A percentile compares a stretch with the other conserved stretches of the same genome.
Conservation (phyloP, 2,888 invertebrate genomes). For the Timandra comae region DNA sequence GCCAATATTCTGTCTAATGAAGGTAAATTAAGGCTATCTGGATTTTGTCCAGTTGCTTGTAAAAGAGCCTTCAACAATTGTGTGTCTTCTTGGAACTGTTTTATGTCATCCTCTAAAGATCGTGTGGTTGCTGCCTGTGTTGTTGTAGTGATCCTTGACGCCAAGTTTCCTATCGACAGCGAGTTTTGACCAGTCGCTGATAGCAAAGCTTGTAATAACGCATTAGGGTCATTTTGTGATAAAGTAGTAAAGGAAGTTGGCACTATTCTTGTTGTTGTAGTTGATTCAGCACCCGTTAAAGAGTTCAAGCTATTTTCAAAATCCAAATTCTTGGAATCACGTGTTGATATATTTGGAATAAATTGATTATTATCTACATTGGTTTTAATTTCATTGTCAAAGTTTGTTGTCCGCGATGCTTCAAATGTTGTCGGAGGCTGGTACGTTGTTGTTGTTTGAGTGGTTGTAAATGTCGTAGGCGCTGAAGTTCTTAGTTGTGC, state of each 20-base stretch:
- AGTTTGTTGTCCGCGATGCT: slow-evolving; percentile 25
- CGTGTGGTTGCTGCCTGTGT: slow-evolving; percentile 42
- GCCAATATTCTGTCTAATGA: slow-evolving; percentile 40
- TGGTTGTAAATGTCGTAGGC: slow-evolving; percentile 3
- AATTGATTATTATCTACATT: no score
- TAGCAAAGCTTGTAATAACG: slow-evolving; percentile 52
- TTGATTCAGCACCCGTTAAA: slow-evolving; percentile 25
- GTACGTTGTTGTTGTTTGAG: slow-evolving; percentile 20
- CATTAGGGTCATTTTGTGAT: slow-evolving; percentile 37
- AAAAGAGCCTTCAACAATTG: slow-evolving; percentile 62
- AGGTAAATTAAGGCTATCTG: slow-evolving; percentile 55
- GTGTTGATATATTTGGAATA: no score
- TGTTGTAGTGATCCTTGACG: slow-evolving; percentile 24
- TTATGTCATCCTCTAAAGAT: slow-evolving; percentile 63
- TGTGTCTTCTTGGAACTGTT: slow-evolving; percentile 66
- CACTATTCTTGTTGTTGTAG: slow-evolving; percentile 26
- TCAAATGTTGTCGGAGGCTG: slow-evolving; percentile 20
- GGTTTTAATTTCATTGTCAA: slow-evolving; percentile 43
- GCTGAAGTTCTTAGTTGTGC: slow-evolving; percentile 14
- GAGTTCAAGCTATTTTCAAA: slow-evolving; percentile 31
- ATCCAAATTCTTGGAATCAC: slow-evolving; percentile 57
- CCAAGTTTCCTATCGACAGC: slow-evolving; percentile 26
- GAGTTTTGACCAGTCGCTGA: slow-evolving; percentile 40
- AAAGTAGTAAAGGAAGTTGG: slow-evolving; percentile 21
- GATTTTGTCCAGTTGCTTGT: slow-evolving; percentile 62